Evolutionary conservation across 2,888 invertebrate species (phyloP).

Genomic region (Sinotaia quadrata): DNA sequence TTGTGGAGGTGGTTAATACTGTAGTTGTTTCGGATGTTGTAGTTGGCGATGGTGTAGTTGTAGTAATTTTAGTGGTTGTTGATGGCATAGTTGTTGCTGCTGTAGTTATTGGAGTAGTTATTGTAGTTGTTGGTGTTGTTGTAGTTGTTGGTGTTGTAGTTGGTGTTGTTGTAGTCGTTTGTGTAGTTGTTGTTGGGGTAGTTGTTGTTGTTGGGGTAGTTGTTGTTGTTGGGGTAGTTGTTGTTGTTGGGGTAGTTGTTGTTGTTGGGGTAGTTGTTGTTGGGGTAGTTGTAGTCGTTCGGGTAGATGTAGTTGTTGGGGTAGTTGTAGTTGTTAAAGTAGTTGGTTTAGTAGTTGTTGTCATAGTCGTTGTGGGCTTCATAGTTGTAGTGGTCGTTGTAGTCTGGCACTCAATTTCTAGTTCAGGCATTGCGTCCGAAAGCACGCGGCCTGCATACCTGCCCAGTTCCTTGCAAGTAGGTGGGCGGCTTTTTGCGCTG

Average conservation of each 20-base stretch:
- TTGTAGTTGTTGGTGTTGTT: not conserved
- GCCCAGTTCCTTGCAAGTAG: conserved; percentile 38
- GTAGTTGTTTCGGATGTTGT: not conserved
- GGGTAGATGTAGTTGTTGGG: not conserved
- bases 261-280: conserved; percentile 4
- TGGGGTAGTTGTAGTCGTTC: conserved; percentile 1
- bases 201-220: not conserved
- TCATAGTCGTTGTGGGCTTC: conserved; percentile 24
- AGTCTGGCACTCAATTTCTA: conserved; percentile 36
- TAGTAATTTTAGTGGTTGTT: not conserved
- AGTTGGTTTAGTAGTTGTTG: conserved; percentile 14
- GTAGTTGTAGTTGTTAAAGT: conserved; percentile 20
- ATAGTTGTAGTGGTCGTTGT: conserved; percentile 39
- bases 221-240: not conserved
- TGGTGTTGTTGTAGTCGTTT: not conserved
- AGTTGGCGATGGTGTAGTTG: conserved; percentile 7
- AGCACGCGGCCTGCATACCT: conserved; percentile 35
- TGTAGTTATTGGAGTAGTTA: not conserved
- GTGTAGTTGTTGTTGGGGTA: not conserved
- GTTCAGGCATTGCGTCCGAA: conserved; percentile 29
- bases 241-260: conserved; percentile 17
- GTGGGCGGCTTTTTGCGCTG: conserved; percentile 20
- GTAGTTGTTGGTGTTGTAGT: conserved; percentile 10
- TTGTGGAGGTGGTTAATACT: not conserved
- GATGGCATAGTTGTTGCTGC: not conserved